phyloP scores from a whole-genome alignment of 2,113 vertebrate genomes.

The Daboia siamensis region DNA sequence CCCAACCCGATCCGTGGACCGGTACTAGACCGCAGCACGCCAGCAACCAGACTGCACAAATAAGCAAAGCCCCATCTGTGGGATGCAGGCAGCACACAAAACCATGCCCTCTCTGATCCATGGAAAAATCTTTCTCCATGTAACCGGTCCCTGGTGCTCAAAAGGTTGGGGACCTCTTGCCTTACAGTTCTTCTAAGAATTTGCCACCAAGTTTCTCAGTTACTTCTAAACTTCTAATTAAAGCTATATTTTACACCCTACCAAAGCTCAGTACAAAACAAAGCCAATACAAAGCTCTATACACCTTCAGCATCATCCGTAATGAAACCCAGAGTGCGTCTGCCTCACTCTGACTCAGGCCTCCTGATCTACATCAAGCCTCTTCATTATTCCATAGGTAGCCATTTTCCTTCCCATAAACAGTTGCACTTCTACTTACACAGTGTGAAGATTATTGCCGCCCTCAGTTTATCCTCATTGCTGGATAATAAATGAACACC shows the following conservation, averaged over 20 bases:
- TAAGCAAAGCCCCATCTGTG: too few species aligned
- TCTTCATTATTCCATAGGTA: conserved; percentile 11
- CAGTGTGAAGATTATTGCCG: neutral
- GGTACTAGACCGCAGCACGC: too few species aligned
- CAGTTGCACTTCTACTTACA: conserved; percentile 1
- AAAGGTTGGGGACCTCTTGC: too few species aligned
- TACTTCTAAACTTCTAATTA: neutral
- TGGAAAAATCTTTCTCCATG: too few species aligned
- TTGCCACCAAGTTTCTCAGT: neutral
- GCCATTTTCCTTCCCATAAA: conserved; percentile 10
- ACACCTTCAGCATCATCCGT: neutral
- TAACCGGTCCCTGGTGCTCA: too few species aligned
- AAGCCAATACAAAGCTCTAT: too few species aligned
- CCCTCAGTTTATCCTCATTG: conserved; percentile 5
- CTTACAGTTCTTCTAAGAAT: neutral
- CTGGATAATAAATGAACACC: neutral
- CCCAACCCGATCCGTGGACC: too few species aligned
- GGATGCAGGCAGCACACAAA: too few species aligned
- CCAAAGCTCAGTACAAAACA: neutral
- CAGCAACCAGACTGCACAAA: too few species aligned
- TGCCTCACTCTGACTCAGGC: neutral
- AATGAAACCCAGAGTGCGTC: neutral
- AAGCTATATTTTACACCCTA: neutral
- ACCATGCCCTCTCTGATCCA: too few species aligned
- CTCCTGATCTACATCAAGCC: neutral